Percentiles rank a stretch among this genome's conserved stretches.
Evolutionary conservation across 2,113 vertebrate genomes (phyloP).

Genomic region (mouse (Mus musculus)): GRCm39 chr5:13408501-13409000

Average conservation of each 20-base stretch:
- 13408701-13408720: neutral
- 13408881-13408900: neutral
- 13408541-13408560: neutral
- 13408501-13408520: neutral
- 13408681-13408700: neutral
- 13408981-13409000: neutral
- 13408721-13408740: neutral
- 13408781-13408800: neutral
- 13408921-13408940: slow-evolving; percentile 21
- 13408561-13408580: neutral
- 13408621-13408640: neutral
- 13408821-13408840: neutral
- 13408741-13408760: neutral
- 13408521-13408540: neutral
- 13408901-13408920: slow-evolving; percentile 63
- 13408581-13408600: neutral
- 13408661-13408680: neutral
- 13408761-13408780: neutral
- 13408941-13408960: slow-evolving; percentile 39
- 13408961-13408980: slow-evolving; percentile 49
- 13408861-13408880: slow-evolving; percentile 48
- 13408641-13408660: neutral
- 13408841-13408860: neutral
- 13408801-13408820: neutral
- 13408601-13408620: neutral